Evolutionary conservation across 2,888 invertebrate species (phyloP), one percentile per base, ranked within the genome.

Genomic region (Exephanes ischioxanthus): DNA sequence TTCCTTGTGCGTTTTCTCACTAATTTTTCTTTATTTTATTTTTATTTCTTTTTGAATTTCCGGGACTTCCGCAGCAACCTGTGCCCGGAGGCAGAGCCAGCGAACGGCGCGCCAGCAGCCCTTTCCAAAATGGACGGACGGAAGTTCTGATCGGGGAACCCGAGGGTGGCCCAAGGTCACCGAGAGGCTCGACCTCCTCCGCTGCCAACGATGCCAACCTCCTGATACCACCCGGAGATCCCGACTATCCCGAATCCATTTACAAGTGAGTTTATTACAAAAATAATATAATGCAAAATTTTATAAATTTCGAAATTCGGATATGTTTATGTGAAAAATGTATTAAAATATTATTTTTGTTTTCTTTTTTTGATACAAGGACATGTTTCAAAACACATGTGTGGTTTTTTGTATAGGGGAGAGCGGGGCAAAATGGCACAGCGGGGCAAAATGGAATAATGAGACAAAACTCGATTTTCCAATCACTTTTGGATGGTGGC

Each of bases 61-160:
- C 9, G 14, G 75, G 14, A 45, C 11, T 73, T 85, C 87, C 87
- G 48, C 86, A 92, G 90, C 91, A 90, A 84, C 90, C 90, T 80
- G 88, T 89, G 51, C 87, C 85, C 70, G 94, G 94, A 94, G 85
- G 87, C 73, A 90, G 92, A 89, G 94, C 89, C 82, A 90, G 89
- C 19, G 94, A 94, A 87, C 91, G 93, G 80, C 94, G 95, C 87
- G 94, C 95, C 48, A 95, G 95, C 87, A 95, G 95, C 89, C 95
- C 96, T 63, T 95, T 95, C 93, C 95, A 95, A 92, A 97, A 97
- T 96, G 97, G 97, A 73, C 95, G 97, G 89, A 96, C 96, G 91
- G 97, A 97, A 94, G 95, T 97, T 91, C 95, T 97, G 93, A 95
- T 97, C 90, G 97, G 96, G 11, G 96, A 96, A 87, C 89, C 92